Evolutionary conservation across 2,797 vertebrate species (phyloP).

Genomic region (Anguilla megastoma): DNA sequence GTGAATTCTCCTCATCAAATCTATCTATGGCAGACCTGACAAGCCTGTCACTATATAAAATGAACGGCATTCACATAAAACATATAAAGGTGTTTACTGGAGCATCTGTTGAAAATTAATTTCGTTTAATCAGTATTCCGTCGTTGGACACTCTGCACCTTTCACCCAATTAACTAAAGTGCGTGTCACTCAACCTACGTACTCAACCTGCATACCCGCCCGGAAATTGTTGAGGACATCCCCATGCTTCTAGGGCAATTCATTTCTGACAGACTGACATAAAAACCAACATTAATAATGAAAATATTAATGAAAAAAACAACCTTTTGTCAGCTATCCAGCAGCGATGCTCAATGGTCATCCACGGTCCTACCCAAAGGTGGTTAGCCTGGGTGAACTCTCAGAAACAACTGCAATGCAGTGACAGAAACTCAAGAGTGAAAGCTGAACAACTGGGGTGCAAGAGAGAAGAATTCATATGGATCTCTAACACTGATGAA

Average conservation of each 20-base stretch:
- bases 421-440: not conserved
- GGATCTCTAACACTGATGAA: not conserved
- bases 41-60: not conserved
- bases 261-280: not conserved
- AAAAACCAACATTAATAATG: not conserved
- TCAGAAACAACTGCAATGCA: not conserved
- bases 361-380: not conserved
- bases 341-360: not conserved
- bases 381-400: not conserved
- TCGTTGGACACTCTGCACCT: not conserved
- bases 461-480: not conserved
- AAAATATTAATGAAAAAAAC: not conserved
- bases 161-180: constrained; percentile 7
- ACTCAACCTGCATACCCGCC: not conserved
- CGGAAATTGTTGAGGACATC: not conserved
- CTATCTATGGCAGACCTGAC: not conserved
- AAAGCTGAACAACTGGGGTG: not conserved
- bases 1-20: constrained; percentile 5
- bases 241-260: not conserved
- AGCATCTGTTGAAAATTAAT: not conserved
- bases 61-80: not conserved
- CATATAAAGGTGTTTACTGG: not conserved
- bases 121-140: not conserved
- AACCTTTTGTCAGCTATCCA: not conserved
- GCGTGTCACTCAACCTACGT: not conserved